Evolutionary conservation across 2,888 invertebrate genomes (phyloP).

Genomic region (Eubasilissa splendida): DNA sequence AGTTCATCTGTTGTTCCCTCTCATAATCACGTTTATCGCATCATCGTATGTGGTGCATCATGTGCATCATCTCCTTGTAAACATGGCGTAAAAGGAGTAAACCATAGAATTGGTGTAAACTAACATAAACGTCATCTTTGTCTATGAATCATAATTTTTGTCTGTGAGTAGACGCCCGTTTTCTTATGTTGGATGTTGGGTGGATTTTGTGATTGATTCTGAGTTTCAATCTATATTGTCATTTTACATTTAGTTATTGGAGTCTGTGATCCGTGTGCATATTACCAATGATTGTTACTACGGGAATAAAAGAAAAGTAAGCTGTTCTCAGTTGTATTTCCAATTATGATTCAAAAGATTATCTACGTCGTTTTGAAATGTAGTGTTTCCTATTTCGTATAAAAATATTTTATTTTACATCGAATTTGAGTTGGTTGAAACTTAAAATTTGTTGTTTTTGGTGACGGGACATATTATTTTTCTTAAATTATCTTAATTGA

Average conservation of each 20-base stretch:
- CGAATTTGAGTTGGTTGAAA: no score
- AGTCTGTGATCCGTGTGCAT: slow-evolving; percentile 15
- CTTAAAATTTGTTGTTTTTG: no score
- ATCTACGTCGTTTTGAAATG: slow-evolving; percentile 12
- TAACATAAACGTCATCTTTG: no score
- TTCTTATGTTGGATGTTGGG: background rate
- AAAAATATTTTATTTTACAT: background rate
- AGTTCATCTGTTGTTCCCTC: no score
- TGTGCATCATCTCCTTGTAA: no score
- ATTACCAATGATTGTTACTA: slow-evolving; percentile 18
- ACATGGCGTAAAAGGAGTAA: no score
- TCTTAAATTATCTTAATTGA: background rate
- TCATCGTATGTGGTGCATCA: no score
- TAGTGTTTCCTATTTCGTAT: background rate
- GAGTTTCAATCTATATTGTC: slow-evolving; percentile 2
- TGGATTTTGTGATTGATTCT: slow-evolving; percentile 1
- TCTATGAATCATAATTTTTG: background rate
- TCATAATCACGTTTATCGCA: no score
- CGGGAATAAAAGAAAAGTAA: slow-evolving; percentile 13
- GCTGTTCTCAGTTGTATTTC: background rate
- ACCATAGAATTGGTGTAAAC: no score
- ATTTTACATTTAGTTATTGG: slow-evolving; percentile 11
- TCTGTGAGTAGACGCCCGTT: slow-evolving; percentile 28
- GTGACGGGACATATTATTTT: background rate
- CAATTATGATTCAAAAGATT: background rate